Conservation (phyloP, 2,888 invertebrate species). For the Lithosia quadra region DNA sequence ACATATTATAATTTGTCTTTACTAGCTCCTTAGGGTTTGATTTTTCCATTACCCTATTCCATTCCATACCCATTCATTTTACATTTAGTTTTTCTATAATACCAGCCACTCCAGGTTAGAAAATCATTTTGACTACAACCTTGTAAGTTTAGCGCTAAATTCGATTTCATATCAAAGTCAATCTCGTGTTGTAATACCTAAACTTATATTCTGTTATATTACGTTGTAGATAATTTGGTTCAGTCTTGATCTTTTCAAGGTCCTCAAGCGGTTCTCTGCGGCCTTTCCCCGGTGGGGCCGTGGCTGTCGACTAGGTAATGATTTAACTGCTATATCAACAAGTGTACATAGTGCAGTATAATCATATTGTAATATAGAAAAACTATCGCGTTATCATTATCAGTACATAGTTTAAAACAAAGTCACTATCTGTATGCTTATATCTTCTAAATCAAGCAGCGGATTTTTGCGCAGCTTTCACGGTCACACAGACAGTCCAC, state of each 20-base stretch:
- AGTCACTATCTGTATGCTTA: background rate
- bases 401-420: background rate
- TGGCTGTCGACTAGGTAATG: constrained; percentile 24
- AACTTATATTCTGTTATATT: constrained; percentile 46
- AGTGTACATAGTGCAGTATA: background rate
- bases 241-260: constrained; percentile 67
- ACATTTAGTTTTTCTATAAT: background rate
- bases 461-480: background rate
- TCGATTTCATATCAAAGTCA: background rate
- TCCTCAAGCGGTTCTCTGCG: constrained; percentile 56
- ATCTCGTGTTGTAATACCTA: background rate
- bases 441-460: background rate
- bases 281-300: constrained; percentile 57
- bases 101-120: background rate
- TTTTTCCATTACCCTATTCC: background rate
- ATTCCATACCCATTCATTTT: background rate
- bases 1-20: no score
- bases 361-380: no score
- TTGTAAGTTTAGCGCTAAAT: background rate
- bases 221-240: constrained; percentile 53
- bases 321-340: background rate
- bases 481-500: no score
- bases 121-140: background rate
- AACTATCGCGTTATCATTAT: background rate
- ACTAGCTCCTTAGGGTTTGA: background rate